A percentile compares a stretch with the other conserved stretches of the same genome.
These are phyloP conservation scores for Tridacna gigas DNA, from an alignment of 2,888 invertebrate species.

Conservation along the genomic window DNA sequence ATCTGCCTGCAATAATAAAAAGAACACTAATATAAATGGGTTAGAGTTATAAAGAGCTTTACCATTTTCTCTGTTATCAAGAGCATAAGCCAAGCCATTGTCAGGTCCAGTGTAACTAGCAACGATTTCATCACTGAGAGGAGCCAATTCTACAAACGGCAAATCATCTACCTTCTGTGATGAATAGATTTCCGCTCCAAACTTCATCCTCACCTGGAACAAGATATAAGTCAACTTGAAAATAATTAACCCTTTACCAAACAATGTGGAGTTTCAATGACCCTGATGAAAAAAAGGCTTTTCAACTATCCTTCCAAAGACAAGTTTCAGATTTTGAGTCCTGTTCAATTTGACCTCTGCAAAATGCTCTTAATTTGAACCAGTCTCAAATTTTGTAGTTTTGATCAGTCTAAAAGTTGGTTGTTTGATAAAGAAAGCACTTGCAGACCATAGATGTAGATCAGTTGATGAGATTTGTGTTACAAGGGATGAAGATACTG, in stretches of 20 bases:
- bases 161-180: slow-evolving; percentile 91
- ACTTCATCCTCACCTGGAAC: slow-evolving; percentile 58
- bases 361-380: no score
- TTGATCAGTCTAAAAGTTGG: no score
- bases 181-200: slow-evolving; percentile 86
- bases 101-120: slow-evolving; percentile 93
- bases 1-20: no score
- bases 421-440: no score
- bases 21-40: no score
- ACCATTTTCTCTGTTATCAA: slow-evolving; percentile 57
- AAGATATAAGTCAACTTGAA: background rate
- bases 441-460: no score
- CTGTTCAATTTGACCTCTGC: no score
- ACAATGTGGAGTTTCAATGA: background rate
- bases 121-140: slow-evolving; percentile 87
- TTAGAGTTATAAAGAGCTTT: background rate
- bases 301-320: background rate
- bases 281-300: background rate
- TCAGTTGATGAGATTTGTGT: no score
- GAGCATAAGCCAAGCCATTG: slow-evolving; percentile 91
- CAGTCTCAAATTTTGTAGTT: no score
- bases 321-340: no score
- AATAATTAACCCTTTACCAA: background rate
- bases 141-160: slow-evolving; percentile 86
- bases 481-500: no score